Evolutionary conservation across 1,140 invertebrate species (phyloP), one percentile per base, ranked within the genome.

Genomic region (Pseudomyrmex dendroicus): DNA sequence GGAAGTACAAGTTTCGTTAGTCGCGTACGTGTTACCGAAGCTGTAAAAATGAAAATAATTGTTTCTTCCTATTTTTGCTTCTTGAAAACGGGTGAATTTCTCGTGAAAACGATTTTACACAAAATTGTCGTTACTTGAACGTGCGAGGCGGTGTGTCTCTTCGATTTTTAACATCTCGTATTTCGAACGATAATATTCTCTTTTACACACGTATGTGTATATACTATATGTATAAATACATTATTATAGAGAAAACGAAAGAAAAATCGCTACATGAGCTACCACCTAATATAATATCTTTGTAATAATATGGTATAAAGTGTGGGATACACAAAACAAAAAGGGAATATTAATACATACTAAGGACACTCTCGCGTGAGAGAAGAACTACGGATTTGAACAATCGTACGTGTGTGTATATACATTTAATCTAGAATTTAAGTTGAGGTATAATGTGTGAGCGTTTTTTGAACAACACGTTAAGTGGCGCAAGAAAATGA

Each of bases 381-480:
- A 35, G 10, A 76, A 1, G 17, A 85, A 83, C 44, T 78, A 20
- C 57, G 46, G 15, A 64, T 59, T 85, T 83, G 82, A 85, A 82
- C 22, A 86, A 7, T 35, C 35, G 35, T 35, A 35, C 35, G 35
- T 35, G 46, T 90, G 78, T 90, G 78, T 89, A 77, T 86, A 89
- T 63, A 62, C 35, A 35, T 35, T 35, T 70, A 68, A 52, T 52
- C 12, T 52, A 86, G 50, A 67, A 35, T 22, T 77, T 84, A 84
- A 82, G 52, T 44, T 52, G 66, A 22, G 59, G 63, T 84, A 64
- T 84, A 64, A 48, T 72, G 70, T 25, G 66, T 20, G n/a, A 35
- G 5, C 44, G 80, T 80, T 59, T 78, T 59, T 59, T 61, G 44
- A 74, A 35, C 54, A 13, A 25, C 52, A 17, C 83, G 22, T 63